Evolutionary conservation across 2,113 vertebrate genomes (phyloP).

Genomic region (Eulacestoma nigropectus): DNA sequence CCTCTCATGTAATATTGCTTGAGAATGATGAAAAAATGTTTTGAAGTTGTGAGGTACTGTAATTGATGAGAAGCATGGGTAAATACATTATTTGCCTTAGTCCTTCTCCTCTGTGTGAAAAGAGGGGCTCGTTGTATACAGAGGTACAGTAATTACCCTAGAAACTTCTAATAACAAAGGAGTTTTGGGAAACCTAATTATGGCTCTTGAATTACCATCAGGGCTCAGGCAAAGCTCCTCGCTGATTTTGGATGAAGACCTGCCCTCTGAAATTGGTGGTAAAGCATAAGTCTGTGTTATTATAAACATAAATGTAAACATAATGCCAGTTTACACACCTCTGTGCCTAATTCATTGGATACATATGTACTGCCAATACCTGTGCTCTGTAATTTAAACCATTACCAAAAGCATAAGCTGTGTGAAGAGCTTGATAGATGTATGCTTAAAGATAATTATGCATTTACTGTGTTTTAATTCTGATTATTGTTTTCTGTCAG

Average conservation of each 20-base stretch:
- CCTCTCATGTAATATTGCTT: neutral
- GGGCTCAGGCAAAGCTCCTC: neutral
- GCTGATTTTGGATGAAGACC: neutral
- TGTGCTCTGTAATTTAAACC: neutral
- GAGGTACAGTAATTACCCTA: neutral
- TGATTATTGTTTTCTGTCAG: constrained; percentile 22
- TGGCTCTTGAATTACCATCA: neutral
- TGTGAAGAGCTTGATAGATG: neutral
- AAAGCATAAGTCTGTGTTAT: neutral
- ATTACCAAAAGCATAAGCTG: neutral
- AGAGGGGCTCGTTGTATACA: rapidly evolving
- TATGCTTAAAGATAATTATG: neutral
- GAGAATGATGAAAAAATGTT: neutral
- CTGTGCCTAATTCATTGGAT: neutral
- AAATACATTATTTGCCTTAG: neutral
- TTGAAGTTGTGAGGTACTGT: neutral
- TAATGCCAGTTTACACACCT: neutral
- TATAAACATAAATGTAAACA: neutral
- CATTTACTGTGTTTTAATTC: constrained; percentile 22
- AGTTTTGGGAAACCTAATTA: neutral
- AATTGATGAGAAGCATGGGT: neutral
- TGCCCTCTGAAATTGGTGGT: neutral
- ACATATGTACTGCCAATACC: neutral
- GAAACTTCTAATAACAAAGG: neutral
- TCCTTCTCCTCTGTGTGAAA: neutral